Percentiles rank a stretch among this genome's conserved stretches.
These are phyloP conservation scores for Myrmophylax atrothorax DNA, from an alignment of 2,113 vertebrate genomes.

Conservation along the genomic window DNA sequence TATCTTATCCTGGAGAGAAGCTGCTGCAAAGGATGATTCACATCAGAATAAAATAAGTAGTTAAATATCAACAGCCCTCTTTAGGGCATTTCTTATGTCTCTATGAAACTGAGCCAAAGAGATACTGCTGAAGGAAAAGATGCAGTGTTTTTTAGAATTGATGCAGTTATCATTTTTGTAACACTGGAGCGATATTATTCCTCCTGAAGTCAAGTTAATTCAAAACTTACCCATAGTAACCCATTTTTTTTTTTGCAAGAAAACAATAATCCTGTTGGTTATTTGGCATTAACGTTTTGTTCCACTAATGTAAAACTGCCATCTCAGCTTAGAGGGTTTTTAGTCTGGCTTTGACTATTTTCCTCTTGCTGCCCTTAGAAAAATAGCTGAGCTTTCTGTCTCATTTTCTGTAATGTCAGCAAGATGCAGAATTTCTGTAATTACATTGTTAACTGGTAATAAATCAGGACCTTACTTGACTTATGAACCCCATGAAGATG, in stretches of 20 bases:
- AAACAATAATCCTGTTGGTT: not conserved
- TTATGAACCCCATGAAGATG: not conserved
- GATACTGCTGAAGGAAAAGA: not conserved
- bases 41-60: not conserved
- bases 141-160: not conserved
- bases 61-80: not conserved
- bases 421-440: constrained; percentile 13
- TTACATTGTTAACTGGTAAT: not conserved
- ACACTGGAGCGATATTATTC: not conserved
- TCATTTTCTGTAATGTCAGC: constrained; percentile 19
- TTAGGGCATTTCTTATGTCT: not conserved
- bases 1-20: not conserved
- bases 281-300: not conserved
- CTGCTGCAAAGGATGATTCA: not conserved
- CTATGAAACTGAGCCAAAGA: not conserved
- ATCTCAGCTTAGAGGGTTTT: not conserved
- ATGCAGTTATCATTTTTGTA: not conserved
- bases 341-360: not conserved
- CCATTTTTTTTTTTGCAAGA: not conserved
- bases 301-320: not conserved
- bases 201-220: not conserved
- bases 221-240: not conserved
- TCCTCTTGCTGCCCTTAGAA: not conserved
- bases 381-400: not conserved
- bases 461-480: not conserved